Evolutionary conservation across 2,113 vertebrate species (phyloP), one percentile per base, ranked within the genome.

Genomic region (Pteruthius melanotis): DNA sequence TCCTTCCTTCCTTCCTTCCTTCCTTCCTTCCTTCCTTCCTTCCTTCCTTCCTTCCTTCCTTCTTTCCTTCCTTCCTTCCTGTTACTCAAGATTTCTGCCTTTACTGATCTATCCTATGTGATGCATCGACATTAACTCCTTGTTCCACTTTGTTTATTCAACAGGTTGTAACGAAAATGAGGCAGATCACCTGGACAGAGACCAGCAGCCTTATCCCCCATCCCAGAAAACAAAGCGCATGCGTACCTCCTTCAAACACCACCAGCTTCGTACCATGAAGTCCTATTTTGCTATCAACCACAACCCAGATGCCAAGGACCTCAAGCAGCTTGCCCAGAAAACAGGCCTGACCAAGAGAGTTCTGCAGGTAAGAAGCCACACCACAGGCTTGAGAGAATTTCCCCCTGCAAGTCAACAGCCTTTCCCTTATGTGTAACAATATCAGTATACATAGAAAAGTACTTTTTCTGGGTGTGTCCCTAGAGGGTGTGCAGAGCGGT

Each of bases 241-340:
- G 99, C 98, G 99, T 61, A 99, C 99, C 66, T 99, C 99, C 91
- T 99, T 99, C 97, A 99, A 99, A 97, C 99, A 99, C 97, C 99
- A 99, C 98, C 99, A 99, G 98, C 99, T 99, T 87, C 99, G 99
- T 96, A 99, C 99, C 98, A 99, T 99, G 99, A 99, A 99, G 98
- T 99, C 99, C 97, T 99, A 99, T 98, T 99, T 99, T 95, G 99
- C 99, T 98, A 99, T 99, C 98, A 99, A 99, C 97, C 99, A 99
- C 98, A 99, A 99, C 95, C 99, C 99, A 9, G 99, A 99, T 89
- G 99, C 99, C 97, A 99, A 99, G 98, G 99, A 99, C 98, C 98
- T 99, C 98, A 99, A 99, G 97, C 99, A 99, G 97, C 99, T 99
- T 95, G 99, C 99, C 94, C 99, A 99, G 98, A 99, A 99, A 98